Evolutionary conservation across 1,140 invertebrate genomes (phyloP), one percentile per base, ranked within the genome.

Genomic region (Bombus affinis): DNA sequence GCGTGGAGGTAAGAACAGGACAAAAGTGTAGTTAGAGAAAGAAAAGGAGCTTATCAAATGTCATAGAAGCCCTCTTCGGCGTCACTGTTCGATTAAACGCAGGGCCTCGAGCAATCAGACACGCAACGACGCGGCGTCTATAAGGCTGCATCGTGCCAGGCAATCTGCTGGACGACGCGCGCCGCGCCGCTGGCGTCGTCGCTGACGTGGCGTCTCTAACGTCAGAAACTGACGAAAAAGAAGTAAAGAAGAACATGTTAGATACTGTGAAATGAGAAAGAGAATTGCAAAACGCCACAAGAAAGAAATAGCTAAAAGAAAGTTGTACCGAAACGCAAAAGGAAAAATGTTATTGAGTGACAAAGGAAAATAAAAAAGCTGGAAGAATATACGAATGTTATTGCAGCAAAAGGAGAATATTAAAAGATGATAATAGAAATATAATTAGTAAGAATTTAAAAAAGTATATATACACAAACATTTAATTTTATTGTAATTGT

Each of bases 1-100:
- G 15, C 1, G 13, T 1, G 9, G 12, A 75, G 5, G 25, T 32
- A 75, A 25, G 35, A 37, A 53, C 22, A 35, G 3, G 6, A n/a
- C 1, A 18, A 9, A n/a, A 6, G 4, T n/a, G 28, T 15, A 39
- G 15, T 44, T 13, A 44, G 5, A n/a, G 5, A 42, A 68, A n/a
- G 37, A 15, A 72, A 28, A 72, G 32, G 32, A 25, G 22, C 28
- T 75, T 75, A 57, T 75, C 32, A 57, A 75, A 57, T 57, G 22
- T 57, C 44, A 57, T 75, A 75, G 73, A 75, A 75, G 32, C 47
- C 73, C 28, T 37, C 6, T 57, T 57, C 5, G 12, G 73, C 44
- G 73, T 53, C 32, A 53, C 32, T 57, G 44, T 75, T 75, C 72
- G 73, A 75, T 75, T 75, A 37, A 75, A 75, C 47, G 32, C 47